Evolutionary conservation across 2,888 invertebrate species (phyloP).

Genomic region (Mechanitis messenoides): DNA sequence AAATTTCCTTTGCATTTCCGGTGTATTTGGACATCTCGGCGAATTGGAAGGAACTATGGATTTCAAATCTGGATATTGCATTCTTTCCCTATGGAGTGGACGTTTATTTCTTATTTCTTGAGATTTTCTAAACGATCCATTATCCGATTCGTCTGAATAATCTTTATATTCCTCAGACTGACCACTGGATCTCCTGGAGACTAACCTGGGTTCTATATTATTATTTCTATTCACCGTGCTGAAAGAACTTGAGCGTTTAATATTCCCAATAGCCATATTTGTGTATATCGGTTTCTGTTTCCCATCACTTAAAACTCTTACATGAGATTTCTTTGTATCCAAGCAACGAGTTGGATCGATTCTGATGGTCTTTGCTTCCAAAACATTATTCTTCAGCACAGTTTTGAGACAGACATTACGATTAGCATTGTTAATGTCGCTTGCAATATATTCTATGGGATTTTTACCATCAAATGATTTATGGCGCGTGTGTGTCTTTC

Average conservation of each 20-base stretch:
- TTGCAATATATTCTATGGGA: conserved; percentile 55
- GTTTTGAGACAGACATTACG: conserved; percentile 57
- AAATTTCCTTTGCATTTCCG: conserved; percentile 78
- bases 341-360: conserved; percentile 68
- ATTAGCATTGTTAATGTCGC: conserved; percentile 59
- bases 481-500: conserved; percentile 73
- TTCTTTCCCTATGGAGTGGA: conserved; percentile 81
- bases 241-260: conserved; percentile 83
- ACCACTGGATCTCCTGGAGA: conserved; percentile 52
- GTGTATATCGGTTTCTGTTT: conserved; percentile 39
- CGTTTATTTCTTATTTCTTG: conserved; percentile 79
- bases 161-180: conserved; percentile 58
- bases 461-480: conserved; percentile 71
- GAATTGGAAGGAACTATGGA: conserved; percentile 65
- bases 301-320: conserved; percentile 51
- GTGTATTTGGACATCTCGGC: conserved; percentile 78
- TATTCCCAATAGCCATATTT: conserved; percentile 52
- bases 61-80: conserved; percentile 74
- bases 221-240: conserved; percentile 70
- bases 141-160: conserved; percentile 68
- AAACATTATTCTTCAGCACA: conserved; percentile 65
- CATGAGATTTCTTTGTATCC: conserved; percentile 51
- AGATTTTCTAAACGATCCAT: conserved; percentile 55
- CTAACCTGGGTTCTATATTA: conserved; percentile 52
- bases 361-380: conserved; percentile 52